A percentile compares a stretch with the other conserved stretches of the same genome.
phyloP scores from a whole-genome alignment of 1,140 invertebrate genomes.

The Hesperophylax magnus region DNA sequence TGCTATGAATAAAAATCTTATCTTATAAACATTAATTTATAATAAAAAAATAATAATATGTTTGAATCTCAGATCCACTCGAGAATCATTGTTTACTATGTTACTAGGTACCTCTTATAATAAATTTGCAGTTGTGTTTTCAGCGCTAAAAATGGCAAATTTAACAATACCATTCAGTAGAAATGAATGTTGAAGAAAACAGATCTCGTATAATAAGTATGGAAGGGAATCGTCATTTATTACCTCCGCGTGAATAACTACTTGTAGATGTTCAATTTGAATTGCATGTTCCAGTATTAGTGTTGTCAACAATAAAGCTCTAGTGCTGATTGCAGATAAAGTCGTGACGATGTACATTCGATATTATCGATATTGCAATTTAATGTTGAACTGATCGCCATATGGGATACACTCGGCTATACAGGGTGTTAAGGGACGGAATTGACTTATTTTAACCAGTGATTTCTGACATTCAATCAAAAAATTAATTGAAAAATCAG shows the following conservation, averaged over 20 bases:
- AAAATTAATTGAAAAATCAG: too few relatives aligned
- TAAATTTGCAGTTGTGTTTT: too few relatives aligned
- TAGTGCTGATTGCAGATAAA: conserved; percentile 18
- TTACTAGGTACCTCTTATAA: too few relatives aligned
- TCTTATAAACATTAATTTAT: too few relatives aligned
- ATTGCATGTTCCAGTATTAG: conserved; percentile 1
- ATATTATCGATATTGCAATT: conserved; percentile 33
- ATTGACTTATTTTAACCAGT: too few relatives aligned
- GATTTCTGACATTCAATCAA: too few relatives aligned
- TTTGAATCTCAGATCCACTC: too few relatives aligned
- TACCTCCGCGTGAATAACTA: background rate
- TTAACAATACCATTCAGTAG: background rate
- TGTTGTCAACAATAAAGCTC: conserved; percentile 22
- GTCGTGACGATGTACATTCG: conserved; percentile 29
- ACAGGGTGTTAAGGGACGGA: too few relatives aligned
- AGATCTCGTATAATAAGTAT: background rate
- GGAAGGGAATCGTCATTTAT: background rate
- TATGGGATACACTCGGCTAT: conserved; percentile 3
- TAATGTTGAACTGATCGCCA: conserved; percentile 22
- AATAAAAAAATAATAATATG: too few relatives aligned
- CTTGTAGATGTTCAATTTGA: background rate
- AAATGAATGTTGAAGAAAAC: background rate
- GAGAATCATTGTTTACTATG: too few relatives aligned
- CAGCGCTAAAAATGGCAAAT: too few relatives aligned
- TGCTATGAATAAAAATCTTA: too few relatives aligned